phyloP scores from a whole-genome alignment of 2,113 vertebrate species.

The Oncorhynchus keta region DNA sequence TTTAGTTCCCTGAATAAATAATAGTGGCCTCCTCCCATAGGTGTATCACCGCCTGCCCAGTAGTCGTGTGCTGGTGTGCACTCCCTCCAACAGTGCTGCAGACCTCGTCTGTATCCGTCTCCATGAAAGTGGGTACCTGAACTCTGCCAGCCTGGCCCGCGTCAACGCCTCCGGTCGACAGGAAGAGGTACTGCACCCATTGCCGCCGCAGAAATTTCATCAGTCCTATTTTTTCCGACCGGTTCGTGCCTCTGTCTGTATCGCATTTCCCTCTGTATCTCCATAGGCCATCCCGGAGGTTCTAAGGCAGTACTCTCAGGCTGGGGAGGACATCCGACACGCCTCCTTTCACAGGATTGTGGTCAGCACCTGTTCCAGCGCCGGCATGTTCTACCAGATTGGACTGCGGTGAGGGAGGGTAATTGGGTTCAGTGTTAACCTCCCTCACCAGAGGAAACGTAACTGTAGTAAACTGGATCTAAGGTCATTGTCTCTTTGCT shows the following conservation, averaged over 20 bases:
- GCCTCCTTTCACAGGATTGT: slow-evolving; percentile 87
- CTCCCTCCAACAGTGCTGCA: slow-evolving; percentile 93
- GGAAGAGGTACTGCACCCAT: slow-evolving; percentile 77
- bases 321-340: slow-evolving; percentile 85
- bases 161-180: slow-evolving; percentile 86
- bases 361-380: slow-evolving; percentile 88
- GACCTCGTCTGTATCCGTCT: slow-evolving; percentile 89
- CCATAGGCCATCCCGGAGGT: slow-evolving; percentile 78
- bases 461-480: no score
- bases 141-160: slow-evolving; percentile 80
- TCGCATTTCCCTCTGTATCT: not conserved
- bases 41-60: slow-evolving; percentile 81
- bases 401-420: slow-evolving; percentile 75
- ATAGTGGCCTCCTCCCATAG: slow-evolving; percentile 56
- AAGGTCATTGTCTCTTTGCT: slow-evolving; percentile 55
- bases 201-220: no score
- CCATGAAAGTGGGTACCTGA: slow-evolving; percentile 79
- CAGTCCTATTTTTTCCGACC: no score
- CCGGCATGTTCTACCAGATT: slow-evolving; percentile 87
- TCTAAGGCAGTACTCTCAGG: slow-evolving; percentile 79
- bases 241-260: not conserved
- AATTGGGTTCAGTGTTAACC: not conserved
- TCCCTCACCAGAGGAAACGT: no score
- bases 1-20: not conserved
- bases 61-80: slow-evolving; percentile 88